Evolutionary conservation across 2,113 vertebrate genomes (phyloP), one percentile per base, ranked within the genome.

Genomic region (Melanotaenia duboulayi): DNA sequence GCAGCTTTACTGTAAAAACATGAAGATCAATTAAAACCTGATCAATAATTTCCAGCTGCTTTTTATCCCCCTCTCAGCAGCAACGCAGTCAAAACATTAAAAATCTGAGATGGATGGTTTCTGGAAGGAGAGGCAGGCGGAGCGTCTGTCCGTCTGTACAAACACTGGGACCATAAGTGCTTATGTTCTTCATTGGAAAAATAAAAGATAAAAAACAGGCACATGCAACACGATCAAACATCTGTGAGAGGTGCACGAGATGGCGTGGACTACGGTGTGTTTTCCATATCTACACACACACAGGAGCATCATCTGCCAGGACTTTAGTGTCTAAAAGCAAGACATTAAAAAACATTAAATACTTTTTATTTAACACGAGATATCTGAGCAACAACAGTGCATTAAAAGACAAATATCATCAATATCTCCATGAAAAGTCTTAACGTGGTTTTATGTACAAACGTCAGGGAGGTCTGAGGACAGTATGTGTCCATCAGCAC

Each of bases 381-480:
- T 96, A 97, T 94, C 92, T 95, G 92, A 91, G 94, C 92, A 93
- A 96, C 93, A 94, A 95, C 95, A 97, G 95, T 96, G 96, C 95
- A 96, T 95, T 94, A 94, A 95, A 91, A 94, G 88, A 94, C 92
- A 94, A 91, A 82, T 90, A 90, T 90, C 91, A 92, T 93, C 92
- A 94, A 94, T 91, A 94, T 88, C 94, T 94, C 78, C 85, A 90
- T 91, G 90, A 83, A 90, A 94, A 81, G 90, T 92, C 93, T 94
- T 93, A 87, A 91, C 93, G 93, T 94, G 91, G 92, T 88, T 92
- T 92, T 95, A 95, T 95, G 90, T 95, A 96, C 94, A 74, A 42
- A 71, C n/a, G 61, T 78, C 68, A 82, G 67, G 76, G 65, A 88
- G 63, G 83, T 25, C 78, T 66, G 61, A 86, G 80, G 81, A 82